Percentiles rank a stretch among this genome's conserved stretches.
These are phyloP conservation scores for Amblyopsis hoosieri DNA, from an alignment of 2,797 vertebrate genomes.

Conservation along the genomic window DNA sequence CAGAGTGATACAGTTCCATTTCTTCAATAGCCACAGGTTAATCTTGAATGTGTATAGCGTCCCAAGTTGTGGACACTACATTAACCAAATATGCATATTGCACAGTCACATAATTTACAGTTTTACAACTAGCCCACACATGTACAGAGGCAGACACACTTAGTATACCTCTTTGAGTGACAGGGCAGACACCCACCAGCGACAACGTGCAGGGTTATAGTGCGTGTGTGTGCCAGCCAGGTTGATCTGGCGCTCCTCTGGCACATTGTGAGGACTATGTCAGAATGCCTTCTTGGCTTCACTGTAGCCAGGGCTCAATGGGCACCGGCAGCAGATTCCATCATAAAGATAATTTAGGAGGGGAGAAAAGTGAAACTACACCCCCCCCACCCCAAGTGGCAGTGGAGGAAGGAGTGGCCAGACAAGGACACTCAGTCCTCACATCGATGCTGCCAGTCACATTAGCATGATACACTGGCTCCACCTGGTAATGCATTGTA, in stretches of 20 bases:
- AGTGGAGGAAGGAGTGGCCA: slow-evolving; percentile 30
- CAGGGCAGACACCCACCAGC: slow-evolving; percentile 35
- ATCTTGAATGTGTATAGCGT: too few species aligned
- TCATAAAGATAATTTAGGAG: slow-evolving; percentile 72
- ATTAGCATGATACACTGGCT: slow-evolving; percentile 40
- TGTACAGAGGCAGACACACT: too few species aligned
- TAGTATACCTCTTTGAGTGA: neutral
- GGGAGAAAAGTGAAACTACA: slow-evolving; percentile 22
- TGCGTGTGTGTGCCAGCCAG: slow-evolving; percentile 40
- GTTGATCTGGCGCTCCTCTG: slow-evolving; percentile 40
- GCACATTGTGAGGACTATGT: slow-evolving; percentile 54
- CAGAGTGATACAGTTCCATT: too few species aligned
- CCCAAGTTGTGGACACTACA: too few species aligned
- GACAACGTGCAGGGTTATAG: slow-evolving; percentile 19
- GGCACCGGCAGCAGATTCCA: slow-evolving; percentile 60
- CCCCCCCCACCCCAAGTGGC: slow-evolving; percentile 33
- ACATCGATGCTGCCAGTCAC: slow-evolving; percentile 29
- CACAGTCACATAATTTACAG: too few species aligned
- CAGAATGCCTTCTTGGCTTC: slow-evolving; percentile 57
- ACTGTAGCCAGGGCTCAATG: neutral
- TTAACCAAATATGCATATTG: too few species aligned
- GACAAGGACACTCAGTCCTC: slow-evolving; percentile 58
- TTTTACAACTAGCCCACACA: too few species aligned
- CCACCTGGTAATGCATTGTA: slow-evolving; percentile 23
- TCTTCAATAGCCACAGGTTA: too few species aligned